Base-by-base conservation (phyloP, 2,888 invertebrate species). In the Azorinus chamasolen region DNA sequence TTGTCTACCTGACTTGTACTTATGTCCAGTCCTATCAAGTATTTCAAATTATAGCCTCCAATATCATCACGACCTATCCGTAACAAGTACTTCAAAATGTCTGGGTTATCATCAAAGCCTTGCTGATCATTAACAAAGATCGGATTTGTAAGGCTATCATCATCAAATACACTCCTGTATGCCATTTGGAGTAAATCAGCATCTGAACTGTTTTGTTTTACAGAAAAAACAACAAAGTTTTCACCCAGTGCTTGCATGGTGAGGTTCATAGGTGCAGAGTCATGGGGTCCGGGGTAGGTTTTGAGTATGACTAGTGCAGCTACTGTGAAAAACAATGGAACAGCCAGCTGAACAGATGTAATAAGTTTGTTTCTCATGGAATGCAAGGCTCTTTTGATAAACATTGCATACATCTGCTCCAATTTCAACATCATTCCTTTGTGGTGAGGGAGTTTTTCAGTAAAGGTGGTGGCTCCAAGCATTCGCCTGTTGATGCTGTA, bases 331-430 rank as follows among this genome's bases (percentile, higher is more conserved):
- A 95, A 84, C 32, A 91, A 72, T 0, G 97, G 96, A 61, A 97
- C 95, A 1, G 95, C 77, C 25, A 96, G 85, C 75, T 91, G 91
- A 0, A 91, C 86, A 1, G 89, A 46, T 0, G 93, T 93, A 4
- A 96, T 90, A 50, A 95, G 90, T 94, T 95, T 95, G 37, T 96
- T 96, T 5, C 97, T 94, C 18, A 94, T 90, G 65, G 95, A 95
- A 70, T 95, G 95, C 3, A 96, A 90, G 32, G 93, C 93, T 87
- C 96, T 94, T 90, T 96, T 96, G 25, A 95, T 91, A 89, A 96
- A 94, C 94, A 96, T 95, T 0, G 96, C 96, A 24, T 91, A 88
- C 82, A 95, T 94, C 89, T 96, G 96, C 77, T 95, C 95, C 16
- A 93, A 63, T 0, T 76, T 78, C 5, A 91, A 76, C 4, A 18